Percentiles rank a stretch among this genome's conserved stretches.
Conservation (phyloP, 2,888 invertebrate genomes). For the Bombyx huttoni region DNA sequence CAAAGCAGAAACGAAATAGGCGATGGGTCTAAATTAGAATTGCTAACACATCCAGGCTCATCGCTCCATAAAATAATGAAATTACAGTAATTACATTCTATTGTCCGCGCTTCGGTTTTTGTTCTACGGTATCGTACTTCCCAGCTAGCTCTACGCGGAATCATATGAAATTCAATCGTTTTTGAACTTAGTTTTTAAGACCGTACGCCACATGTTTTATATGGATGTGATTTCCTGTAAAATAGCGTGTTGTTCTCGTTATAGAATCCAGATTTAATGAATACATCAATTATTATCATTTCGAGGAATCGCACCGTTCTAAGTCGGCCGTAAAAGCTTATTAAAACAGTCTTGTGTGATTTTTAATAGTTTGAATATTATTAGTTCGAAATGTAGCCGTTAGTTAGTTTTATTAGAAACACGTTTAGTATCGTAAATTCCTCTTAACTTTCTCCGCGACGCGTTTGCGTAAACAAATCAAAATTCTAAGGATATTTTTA, state of each 20-base stretch:
- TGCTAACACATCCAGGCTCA: neutral
- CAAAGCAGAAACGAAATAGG: too few relatives aligned
- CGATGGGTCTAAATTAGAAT: neutral
- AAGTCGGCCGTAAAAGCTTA: neutral
- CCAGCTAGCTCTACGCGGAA: neutral
- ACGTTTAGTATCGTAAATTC: neutral
- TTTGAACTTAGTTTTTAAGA: neutral
- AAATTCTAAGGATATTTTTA: neutral
- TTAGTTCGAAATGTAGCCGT: too few relatives aligned
- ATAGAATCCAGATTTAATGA: neutral
- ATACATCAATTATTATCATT: neutral
- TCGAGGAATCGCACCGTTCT: neutral
- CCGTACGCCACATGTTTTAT: neutral
- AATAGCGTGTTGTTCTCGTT: neutral
- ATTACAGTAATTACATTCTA: too few relatives aligned
- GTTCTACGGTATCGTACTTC: neutral
- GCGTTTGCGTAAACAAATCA: neutral
- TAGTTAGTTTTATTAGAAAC: neutral
- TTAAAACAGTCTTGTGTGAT: too few relatives aligned
- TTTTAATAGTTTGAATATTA: too few relatives aligned
- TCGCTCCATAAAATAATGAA: neutral
- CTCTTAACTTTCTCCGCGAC: neutral
- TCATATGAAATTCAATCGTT: neutral
- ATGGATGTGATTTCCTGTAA: neutral
- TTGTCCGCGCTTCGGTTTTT: neutral